Evolutionary conservation across 1,140 invertebrate genomes (phyloP).

Genomic region (Reticulitermes speratus): DNA sequence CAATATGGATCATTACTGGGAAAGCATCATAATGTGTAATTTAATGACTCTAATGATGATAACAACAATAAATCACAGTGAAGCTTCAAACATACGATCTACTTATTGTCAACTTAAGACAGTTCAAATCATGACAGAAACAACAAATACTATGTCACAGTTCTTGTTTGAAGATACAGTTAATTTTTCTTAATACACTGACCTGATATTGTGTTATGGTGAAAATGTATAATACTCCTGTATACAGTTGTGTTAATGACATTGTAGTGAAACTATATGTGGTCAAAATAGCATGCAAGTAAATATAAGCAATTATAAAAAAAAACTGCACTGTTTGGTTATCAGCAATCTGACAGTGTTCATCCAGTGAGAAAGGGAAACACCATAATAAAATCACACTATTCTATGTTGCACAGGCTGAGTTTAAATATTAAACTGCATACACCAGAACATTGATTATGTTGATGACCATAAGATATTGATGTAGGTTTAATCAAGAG

Average conservation of each 20-base stretch:
- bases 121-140: neutral
- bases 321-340: neutral
- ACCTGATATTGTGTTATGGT: neutral
- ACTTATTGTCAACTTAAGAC: conserved; percentile 16
- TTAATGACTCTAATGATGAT: neutral
- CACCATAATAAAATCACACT: neutral
- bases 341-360: neutral
- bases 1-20: neutral
- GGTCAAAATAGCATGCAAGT: neutral
- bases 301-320: neutral
- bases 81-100: neutral
- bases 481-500: neutral
- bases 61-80: neutral
- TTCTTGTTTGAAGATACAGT: neutral
- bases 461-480: neutral
- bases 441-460: neutral
- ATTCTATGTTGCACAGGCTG: neutral
- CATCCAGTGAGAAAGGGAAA: neutral
- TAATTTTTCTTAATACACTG: neutral
- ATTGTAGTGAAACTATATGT: neutral
- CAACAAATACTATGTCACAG: neutral
- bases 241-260: neutral
- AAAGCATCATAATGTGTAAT: conserved; percentile 8
- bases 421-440: neutral
- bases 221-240: neutral